phyloP scores from a whole-genome alignment of 2,888 invertebrate genomes.

The Hyppa rectilinea region DNA sequence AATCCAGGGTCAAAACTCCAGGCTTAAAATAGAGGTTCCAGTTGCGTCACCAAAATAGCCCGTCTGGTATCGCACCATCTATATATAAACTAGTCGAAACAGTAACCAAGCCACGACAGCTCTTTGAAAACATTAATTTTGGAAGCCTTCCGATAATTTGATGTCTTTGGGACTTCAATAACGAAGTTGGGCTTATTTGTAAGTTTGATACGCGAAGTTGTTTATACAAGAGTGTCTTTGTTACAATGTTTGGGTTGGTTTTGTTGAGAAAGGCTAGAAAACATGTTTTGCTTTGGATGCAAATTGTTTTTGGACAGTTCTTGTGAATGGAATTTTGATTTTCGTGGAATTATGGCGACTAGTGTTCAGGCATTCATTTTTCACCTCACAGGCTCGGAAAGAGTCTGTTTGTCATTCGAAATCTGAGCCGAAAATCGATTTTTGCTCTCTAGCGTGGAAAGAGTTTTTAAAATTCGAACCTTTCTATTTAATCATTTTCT shows the following conservation, averaged over 20 bases:
- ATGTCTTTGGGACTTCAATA: constrained; percentile 48
- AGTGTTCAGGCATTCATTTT: no score
- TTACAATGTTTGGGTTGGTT: constrained; percentile 17
- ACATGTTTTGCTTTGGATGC: constrained; percentile 5
- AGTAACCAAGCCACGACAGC: constrained; percentile 15
- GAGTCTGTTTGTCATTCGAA: no score
- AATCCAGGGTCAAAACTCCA: constrained; percentile 23
- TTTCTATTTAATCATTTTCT: no score
- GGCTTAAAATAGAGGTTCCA: constrained; percentile 36
- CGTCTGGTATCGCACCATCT: constrained; percentile 37
- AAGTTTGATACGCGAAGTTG: constrained; percentile 45
- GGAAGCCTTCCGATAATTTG: constrained; percentile 54
- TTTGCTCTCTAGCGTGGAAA: no score
- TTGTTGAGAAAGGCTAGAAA: constrained; percentile 10
- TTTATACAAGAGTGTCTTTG: constrained; percentile 22
- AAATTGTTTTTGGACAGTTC: constrained; percentile 2
- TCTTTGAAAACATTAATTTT: constrained; percentile 46
- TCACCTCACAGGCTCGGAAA: no score
- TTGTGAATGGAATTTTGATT: background rate
- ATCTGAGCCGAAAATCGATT: no score
- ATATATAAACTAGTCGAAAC: constrained; percentile 48
- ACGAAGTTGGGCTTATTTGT: constrained; percentile 50
- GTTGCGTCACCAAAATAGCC: constrained; percentile 28
- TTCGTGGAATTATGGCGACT: background rate
- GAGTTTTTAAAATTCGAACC: no score